Conservation (phyloP, 2,797 vertebrate species). For the Malurus leucopterus region DNA sequence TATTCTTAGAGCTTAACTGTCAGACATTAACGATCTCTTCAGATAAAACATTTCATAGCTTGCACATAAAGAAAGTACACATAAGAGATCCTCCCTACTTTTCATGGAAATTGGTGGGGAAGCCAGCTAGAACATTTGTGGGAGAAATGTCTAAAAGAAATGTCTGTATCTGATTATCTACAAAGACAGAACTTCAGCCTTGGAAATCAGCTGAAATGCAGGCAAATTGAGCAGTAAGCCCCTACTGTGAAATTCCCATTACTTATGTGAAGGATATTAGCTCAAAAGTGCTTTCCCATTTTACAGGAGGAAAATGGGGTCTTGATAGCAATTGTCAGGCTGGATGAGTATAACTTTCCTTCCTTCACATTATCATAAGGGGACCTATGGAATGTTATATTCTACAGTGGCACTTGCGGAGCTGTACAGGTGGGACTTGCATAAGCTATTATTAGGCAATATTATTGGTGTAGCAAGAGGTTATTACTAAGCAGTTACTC, state of each 20-base stretch:
- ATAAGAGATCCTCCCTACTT: not conserved
- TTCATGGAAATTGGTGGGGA: not conserved
- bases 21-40: not conserved
- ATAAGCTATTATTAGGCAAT: not conserved
- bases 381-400: not conserved
- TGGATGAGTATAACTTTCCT: not conserved
- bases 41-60: not conserved
- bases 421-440: not conserved
- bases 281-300: not conserved
- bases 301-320: not conserved
- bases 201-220: not conserved
- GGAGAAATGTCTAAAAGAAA: not conserved
- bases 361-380: not conserved
- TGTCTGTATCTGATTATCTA: not conserved
- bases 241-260: not conserved
- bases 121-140: not conserved
- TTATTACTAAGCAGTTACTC: not conserved
- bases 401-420: not conserved
- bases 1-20: not conserved
- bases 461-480: not conserved
- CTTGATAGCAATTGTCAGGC: not conserved
- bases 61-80: not conserved
- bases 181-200: not conserved
- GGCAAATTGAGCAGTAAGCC: not conserved
- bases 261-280: not conserved